Conservation (phyloP, 2,797 vertebrate genomes). For the Acipenser ruthenus region DNA sequence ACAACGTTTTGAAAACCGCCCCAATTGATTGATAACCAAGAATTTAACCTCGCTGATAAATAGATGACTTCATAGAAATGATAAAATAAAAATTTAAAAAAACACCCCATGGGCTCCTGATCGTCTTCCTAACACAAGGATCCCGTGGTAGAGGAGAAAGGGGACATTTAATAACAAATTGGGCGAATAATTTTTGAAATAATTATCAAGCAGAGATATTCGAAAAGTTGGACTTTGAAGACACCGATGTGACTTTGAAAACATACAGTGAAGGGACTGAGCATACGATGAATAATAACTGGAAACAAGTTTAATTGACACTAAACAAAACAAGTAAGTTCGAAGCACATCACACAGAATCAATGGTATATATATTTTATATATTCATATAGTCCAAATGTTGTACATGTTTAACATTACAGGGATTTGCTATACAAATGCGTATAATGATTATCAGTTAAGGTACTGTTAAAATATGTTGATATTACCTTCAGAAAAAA, state of each 20-base stretch:
- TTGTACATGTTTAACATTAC: too few relatives aligned
- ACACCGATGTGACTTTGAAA: neutral
- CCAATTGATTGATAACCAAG: conserved; percentile 15
- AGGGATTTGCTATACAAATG: too few relatives aligned
- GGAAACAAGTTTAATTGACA: too few relatives aligned
- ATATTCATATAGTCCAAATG: neutral
- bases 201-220: conserved; percentile 14
- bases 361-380: neutral
- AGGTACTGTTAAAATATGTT: too few relatives aligned
- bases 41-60: conserved; percentile 17
- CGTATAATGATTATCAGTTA: too few relatives aligned
- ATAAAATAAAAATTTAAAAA: conserved; percentile 2
- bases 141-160: conserved; percentile 10
- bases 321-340: neutral
- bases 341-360: too few relatives aligned
- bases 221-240: neutral
- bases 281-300: too few relatives aligned
- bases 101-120: conserved; percentile 1
- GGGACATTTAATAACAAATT: conserved; percentile 15
- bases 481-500: too few relatives aligned
- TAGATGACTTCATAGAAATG: conserved; percentile 16
- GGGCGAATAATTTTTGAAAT: conserved; percentile 18
- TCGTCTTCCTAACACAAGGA: conserved; percentile 4
- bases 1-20: conserved; percentile 1
- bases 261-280: neutral